These are phyloP conservation scores for Penaeus chinensis DNA, from an alignment of 1,140 invertebrate genomes.

Conservation along the genomic window DNA sequence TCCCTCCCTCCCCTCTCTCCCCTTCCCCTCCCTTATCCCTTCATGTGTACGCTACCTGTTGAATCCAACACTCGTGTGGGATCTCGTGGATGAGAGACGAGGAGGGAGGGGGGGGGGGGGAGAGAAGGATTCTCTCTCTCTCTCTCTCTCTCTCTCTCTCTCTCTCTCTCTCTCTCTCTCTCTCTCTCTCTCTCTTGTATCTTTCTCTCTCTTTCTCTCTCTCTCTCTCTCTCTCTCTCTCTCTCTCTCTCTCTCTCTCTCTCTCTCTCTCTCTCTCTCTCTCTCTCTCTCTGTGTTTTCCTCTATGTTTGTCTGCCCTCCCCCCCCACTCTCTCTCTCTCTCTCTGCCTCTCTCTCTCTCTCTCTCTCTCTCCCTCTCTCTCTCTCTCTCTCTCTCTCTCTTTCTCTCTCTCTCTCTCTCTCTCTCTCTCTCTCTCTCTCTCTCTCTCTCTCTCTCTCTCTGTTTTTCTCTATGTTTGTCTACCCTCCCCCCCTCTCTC, in stretches of 20 bases:
- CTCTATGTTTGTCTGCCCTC: neutral
- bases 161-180: neutral
- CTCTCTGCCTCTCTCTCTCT: conserved; percentile 21
- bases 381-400: neutral
- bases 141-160: neutral
- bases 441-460: neutral
- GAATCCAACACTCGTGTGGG: neutral
- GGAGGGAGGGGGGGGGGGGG: neutral
- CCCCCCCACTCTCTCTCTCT: conserved; percentile 1
- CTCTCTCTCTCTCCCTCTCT: conserved; percentile 30
- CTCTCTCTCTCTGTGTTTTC: neutral
- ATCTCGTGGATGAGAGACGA: neutral
- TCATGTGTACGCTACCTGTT: conserved; percentile 1
- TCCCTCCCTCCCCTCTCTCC: neutral
- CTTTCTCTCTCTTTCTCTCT: conserved; percentile 19
- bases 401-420: neutral
- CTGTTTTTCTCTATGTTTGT: no score
- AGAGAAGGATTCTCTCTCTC: neutral
- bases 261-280: no score
- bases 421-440: neutral
- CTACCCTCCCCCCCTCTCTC: neutral
- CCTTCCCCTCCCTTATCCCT: neutral
- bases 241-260: no score
- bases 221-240: neutral
- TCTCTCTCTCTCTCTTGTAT: neutral